Evolutionary conservation across 2,888 invertebrate genomes (phyloP).

Genomic region (Drosophila quinaria): DNA sequence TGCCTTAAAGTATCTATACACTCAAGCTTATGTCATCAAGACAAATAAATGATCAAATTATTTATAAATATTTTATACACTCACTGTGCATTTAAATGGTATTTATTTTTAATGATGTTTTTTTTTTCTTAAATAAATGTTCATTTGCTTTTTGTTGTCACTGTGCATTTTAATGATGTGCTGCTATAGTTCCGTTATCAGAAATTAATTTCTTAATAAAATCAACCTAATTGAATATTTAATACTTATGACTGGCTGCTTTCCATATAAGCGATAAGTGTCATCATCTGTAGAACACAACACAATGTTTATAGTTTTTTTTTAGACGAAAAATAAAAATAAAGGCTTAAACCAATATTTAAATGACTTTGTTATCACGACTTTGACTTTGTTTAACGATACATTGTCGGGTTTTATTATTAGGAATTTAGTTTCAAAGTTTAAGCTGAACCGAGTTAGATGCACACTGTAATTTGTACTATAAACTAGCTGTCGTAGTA

Average conservation of each 20-base stretch:
- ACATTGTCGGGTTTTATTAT: constrained; percentile 43
- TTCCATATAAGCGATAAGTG: constrained; percentile 19
- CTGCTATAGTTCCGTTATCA: constrained; percentile 16
- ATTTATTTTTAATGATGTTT: background rate
- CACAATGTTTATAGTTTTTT: background rate
- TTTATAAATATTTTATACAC: constrained; percentile 1
- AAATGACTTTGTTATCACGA: constrained; percentile 67
- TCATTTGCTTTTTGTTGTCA: background rate
- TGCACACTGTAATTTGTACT: constrained; percentile 23
- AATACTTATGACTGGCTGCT: constrained; percentile 3
- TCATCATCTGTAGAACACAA: constrained; percentile 5
- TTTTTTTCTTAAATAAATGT: background rate
- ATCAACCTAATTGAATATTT: constrained; percentile 16
- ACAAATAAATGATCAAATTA: background rate
- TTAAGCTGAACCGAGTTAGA: constrained; percentile 13
- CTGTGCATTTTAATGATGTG: constrained; percentile 12
- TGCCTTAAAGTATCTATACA: constrained; percentile 21
- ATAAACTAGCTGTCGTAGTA: constrained; percentile 18
- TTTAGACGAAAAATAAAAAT: constrained; percentile 13
- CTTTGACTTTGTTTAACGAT: constrained; percentile 56
- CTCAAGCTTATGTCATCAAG: constrained; percentile 6
- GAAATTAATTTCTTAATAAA: constrained; percentile 18
- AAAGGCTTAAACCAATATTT: constrained; percentile 47
- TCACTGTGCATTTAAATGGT: background rate
- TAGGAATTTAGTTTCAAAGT: constrained; percentile 35